A percentile compares a stretch with the other conserved stretches of the same genome.
Conservation (phyloP, 2,888 invertebrate species). For the Machimus atricapillus region DNA sequence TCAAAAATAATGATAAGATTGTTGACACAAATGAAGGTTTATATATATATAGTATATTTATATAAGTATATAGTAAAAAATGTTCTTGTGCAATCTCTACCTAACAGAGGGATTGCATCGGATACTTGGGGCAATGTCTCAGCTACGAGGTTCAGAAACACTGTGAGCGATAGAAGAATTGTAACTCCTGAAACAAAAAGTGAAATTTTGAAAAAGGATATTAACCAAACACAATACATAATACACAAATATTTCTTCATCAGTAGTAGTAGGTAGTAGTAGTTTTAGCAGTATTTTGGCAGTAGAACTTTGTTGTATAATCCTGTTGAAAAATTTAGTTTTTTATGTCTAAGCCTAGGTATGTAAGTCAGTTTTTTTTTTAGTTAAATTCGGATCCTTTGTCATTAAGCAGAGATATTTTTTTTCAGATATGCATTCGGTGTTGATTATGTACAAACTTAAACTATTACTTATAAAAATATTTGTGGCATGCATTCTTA, state of each 20-base stretch:
- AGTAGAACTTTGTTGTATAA: neutral
- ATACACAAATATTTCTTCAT: conserved; percentile 32
- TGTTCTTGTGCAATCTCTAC: conserved; percentile 70
- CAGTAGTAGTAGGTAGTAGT: conserved; percentile 12
- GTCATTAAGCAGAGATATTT: neutral
- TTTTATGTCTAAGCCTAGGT: neutral
- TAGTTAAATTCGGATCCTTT: neutral
- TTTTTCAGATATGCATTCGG: neutral
- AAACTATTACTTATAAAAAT: neutral
- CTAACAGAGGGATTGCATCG: conserved; percentile 99
- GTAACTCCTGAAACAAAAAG: conserved; percentile 89
- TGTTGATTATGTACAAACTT: neutral
- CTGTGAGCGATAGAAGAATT: conserved; percentile 99
- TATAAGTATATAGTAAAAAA: conserved; percentile 37
- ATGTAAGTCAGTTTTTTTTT: neutral
- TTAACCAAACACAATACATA: conserved; percentile 4
- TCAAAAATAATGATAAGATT: conserved; percentile 26
- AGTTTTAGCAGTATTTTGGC: neutral
- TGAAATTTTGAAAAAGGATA: conserved; percentile 42
- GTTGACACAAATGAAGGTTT: conserved; percentile 39
- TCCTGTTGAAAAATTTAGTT: conserved; percentile 5
- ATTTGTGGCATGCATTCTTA: neutral
- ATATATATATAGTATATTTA: conserved; percentile 8
- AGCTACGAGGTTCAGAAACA: conserved; percentile 99
- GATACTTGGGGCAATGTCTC: conserved; percentile 99